Evolutionary conservation across 1,140 invertebrate genomes (phyloP), one percentile per base, ranked within the genome.

Genomic region (Probaryconus sp.): DNA sequence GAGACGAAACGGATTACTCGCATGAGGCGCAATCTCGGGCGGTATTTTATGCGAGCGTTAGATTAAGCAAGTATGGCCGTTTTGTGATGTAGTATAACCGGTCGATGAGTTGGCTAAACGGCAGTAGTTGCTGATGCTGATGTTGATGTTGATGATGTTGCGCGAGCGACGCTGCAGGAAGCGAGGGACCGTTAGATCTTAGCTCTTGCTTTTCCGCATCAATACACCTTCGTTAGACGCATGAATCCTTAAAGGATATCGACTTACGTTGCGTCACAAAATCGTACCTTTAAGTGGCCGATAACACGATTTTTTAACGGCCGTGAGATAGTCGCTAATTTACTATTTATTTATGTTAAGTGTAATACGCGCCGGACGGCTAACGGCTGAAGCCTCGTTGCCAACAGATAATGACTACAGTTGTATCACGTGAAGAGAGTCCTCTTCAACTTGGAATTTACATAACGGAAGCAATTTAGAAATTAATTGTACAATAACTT

Each of bases 31-130:
- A 56, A 68, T 73, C 63, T 42, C 24, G 3, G 50, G 38, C 17
- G 37, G n/a, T 48, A 60, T 71, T 65, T 67, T 65, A 60, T 55
- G 30, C 58, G 38, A 51, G 35, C 24, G 51, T 61, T 75, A 64
- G 64, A 75, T 69, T 65, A 69, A 69, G 30, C 33, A 63, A 47
- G 28, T 33, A 33, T 35, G 28, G 50, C 48, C 58, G 14, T 69
- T 63, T 58, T 65, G 51, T 69, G 64, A 69, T 60, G 72, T 48
- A 45, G 64, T 40, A 60, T 65, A 76, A 76, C 72, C 72, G 72
- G 72, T 75, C 63, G 71, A 68, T 56, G 64, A 64, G 71, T 60
- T 47, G 63, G 64, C 47, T 60, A 53, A 69, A 68, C 58, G 47
- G 33, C 65, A 33, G 72, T 42, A 58, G 72, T 69, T 48, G 43